These are phyloP conservation scores for Lithophane leautieri DNA, from an alignment of 2,888 invertebrate species.

Conservation along the genomic window DNA sequence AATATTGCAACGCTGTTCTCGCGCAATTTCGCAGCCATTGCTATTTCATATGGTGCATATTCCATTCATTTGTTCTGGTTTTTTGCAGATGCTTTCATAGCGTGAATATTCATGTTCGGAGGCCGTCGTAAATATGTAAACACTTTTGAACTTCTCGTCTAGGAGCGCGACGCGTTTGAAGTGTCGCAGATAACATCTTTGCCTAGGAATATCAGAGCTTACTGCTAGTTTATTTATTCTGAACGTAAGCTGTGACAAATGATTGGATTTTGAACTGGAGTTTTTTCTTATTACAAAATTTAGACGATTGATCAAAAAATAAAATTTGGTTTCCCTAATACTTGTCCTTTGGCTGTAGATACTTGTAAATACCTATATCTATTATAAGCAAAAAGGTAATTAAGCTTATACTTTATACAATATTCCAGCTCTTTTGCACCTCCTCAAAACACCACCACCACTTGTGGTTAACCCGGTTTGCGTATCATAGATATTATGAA, in stretches of 20 bases:
- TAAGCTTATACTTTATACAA: background rate
- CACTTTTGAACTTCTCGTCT: constrained; percentile 49
- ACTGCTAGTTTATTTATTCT: constrained; percentile 26
- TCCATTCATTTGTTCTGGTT: constrained; percentile 70
- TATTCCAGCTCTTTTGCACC: background rate
- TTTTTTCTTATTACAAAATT: background rate
- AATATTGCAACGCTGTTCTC: constrained; percentile 76
- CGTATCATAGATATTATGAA: background rate
- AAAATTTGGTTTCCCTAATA: background rate
- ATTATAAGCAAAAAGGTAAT: background rate
- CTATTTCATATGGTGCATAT: constrained; percentile 74
- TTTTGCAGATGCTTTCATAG: constrained; percentile 62
- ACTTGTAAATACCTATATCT: background rate
- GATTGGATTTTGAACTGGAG: background rate
- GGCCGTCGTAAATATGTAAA: constrained; percentile 59
- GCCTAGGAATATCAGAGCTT: constrained; percentile 22
- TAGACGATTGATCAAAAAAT: background rate
- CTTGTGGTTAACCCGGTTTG: background rate
- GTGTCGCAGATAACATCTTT: constrained; percentile 40
- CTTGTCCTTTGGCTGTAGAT: background rate
- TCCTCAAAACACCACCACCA: background rate
- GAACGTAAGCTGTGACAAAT: constrained; percentile 3
- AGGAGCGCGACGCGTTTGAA: constrained; percentile 41
- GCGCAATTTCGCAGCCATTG: constrained; percentile 74
- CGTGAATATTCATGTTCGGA: constrained; percentile 59